Percentiles rank a stretch among this genome's conserved stretches.
Evolutionary conservation across 2,888 invertebrate species (phyloP).

Genomic region (Spodoptera exigua): DNA sequence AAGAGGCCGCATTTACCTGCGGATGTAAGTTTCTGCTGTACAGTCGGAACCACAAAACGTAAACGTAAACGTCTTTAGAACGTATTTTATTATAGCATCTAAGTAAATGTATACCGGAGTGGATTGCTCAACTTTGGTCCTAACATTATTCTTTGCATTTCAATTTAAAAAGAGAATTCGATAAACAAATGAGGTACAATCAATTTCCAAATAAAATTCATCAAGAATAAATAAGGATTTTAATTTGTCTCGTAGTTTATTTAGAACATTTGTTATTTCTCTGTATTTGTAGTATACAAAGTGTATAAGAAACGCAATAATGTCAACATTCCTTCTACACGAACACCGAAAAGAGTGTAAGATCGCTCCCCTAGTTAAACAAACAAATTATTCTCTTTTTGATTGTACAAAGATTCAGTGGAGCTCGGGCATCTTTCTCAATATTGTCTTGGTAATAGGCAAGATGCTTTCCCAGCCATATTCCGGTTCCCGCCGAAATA

Average conservation of each 20-base stretch:
- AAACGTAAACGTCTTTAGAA: conserved; percentile 23
- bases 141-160: no score
- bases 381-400: conserved; percentile 67
- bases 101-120: conserved; percentile 30
- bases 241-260: background rate
- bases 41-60: conserved; percentile 64
- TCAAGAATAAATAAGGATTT: background rate
- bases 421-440: conserved; percentile 72
- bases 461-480: conserved; percentile 70
- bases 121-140: no score
- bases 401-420: conserved; percentile 74
- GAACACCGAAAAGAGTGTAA: conserved; percentile 47
- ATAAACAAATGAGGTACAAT: no score
- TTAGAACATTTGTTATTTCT: conserved; percentile 17
- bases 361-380: conserved; percentile 58
- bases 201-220: background rate
- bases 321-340: conserved; percentile 50
- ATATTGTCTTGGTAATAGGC: conserved; percentile 78
- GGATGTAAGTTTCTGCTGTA: conserved; percentile 75
- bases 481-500: conserved; percentile 77
- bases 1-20: conserved; percentile 77
- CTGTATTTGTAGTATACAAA: conserved; percentile 9
- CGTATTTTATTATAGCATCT: conserved; percentile 36
- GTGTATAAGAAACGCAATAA: conserved; percentile 35
- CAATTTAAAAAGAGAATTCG: no score